Evolutionary conservation across 2,113 vertebrate genomes (phyloP), one percentile per base, ranked within the genome.

Genomic region (Vombatus ursinus): DNA sequence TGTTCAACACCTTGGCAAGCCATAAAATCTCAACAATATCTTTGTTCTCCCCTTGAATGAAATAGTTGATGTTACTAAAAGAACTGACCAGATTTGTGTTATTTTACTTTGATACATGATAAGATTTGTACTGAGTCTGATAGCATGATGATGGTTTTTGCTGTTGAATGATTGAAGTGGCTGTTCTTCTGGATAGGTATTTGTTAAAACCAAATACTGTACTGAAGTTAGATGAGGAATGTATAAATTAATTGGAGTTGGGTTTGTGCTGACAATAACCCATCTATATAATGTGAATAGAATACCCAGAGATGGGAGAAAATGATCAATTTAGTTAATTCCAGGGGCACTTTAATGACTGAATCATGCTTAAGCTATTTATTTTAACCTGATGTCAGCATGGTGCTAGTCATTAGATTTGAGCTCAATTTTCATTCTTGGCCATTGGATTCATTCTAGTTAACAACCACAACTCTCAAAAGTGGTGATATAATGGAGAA

Each of bases 41-140:
- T 93, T 90, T 89, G 6, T 50, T 16, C 16, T 12, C 49, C 0
- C 8, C 90, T 26, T 95, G 25, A 95, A 90, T 53, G 93, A 92
- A 37, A 14, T 6, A 5, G 1, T 44, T 84, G 52, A 24, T 51
- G 47, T 89, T 57, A 50, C 10, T 47, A 9, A 50, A 37, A 31
- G n/a, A 90, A 92, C 3, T 23, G 37, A 16, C 25, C 54, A 37
- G 24, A 92, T 51, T 52, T 94, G 48, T 61, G 24, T 90, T 44
- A 37, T n/a, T 94, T 94, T 37, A 3, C 8, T 95, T 94, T 94
- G 68, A 93, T 68, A 31, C 92, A 92, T 44, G 7, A 2, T 77
- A 92, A 89, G 49, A 84, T 90, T 93, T 44, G 49, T 68, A 1
- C 22, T 9, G 53, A 89, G 0, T 6, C 89, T 89, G n/a, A 94